Conservation (phyloP, 2,113 vertebrate genomes). For the Brachionichthys hirsutus region DNA sequence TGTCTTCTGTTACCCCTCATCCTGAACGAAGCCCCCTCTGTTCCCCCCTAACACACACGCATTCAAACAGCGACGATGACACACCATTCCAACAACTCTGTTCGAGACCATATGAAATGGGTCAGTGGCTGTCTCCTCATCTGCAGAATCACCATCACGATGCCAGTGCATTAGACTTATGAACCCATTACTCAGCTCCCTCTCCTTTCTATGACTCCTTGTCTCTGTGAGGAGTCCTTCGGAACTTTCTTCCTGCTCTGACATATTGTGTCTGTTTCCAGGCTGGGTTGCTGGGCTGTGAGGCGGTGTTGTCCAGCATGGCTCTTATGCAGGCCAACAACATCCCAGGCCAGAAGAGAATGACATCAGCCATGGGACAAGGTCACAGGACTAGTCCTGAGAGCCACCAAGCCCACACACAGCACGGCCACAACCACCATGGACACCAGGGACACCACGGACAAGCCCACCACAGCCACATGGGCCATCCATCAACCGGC, state of each 20-base stretch:
- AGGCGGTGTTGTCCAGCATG: slow-evolving; percentile 82
- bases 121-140: slow-evolving; percentile 76
- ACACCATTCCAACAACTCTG: slow-evolving; percentile 79
- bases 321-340: slow-evolving; percentile 83
- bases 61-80: slow-evolving; percentile 79
- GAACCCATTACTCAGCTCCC: slow-evolving; percentile 17
- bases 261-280: slow-evolving; percentile 57
- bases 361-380: slow-evolving; percentile 73
- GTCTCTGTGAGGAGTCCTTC: slow-evolving; percentile 21
- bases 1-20: slow-evolving; percentile 73
- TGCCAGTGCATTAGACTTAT: slow-evolving; percentile 37
- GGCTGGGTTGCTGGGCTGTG: slow-evolving; percentile 82
- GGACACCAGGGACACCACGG: slow-evolving; percentile 69
- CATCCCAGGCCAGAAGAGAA: slow-evolving; percentile 79
- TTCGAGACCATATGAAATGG: slow-evolving; percentile 84
- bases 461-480: slow-evolving; percentile 73
- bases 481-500: slow-evolving; percentile 71
- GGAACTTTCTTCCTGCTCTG: slow-evolving; percentile 14
- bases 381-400: slow-evolving; percentile 72
- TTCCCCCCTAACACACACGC: slow-evolving; percentile 73
- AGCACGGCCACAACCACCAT: slow-evolving; percentile 68
- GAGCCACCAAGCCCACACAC: slow-evolving; percentile 63
- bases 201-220: slow-evolving; percentile 8
- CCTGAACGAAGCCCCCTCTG: slow-evolving; percentile 71
- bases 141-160: slow-evolving; percentile 54